A percentile compares a stretch with the other conserved stretches of the same genome.
These are phyloP conservation scores for Xenus cinereus DNA, from an alignment of 2,113 vertebrate species.

Conservation along the genomic window DNA sequence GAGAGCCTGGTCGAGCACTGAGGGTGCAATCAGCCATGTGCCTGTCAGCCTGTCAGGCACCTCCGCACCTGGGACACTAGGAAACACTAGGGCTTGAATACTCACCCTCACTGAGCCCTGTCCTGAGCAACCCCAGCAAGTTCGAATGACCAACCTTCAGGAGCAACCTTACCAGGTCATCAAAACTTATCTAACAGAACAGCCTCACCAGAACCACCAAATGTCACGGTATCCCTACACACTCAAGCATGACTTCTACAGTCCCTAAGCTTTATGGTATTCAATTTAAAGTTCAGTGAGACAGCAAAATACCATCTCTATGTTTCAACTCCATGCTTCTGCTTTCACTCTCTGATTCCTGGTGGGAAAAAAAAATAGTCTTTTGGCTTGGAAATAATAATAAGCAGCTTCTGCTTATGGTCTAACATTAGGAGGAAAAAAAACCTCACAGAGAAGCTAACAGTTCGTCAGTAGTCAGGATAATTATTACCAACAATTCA, in stretches of 20 bases:
- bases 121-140: neutral
- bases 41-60: neutral
- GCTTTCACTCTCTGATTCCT: neutral
- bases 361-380: neutral
- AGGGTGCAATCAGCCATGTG: neutral
- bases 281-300: neutral
- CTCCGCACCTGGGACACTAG: neutral
- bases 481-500: slow-evolving; percentile 36
- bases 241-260: neutral
- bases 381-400: slow-evolving; percentile 7
- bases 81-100: neutral
- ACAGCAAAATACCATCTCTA: neutral
- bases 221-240: accelerated
- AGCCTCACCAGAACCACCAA: neutral
- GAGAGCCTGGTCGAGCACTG: neutral
- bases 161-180: neutral
- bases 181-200: neutral
- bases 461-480: slow-evolving; percentile 9
- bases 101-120: accelerated
- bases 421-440: neutral
- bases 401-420: slow-evolving; percentile 16
- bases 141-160: neutral
- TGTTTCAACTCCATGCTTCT: neutral
- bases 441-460: neutral
- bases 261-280: neutral